These are phyloP conservation scores for Melieria picta DNA, from an alignment of 2,888 invertebrate species.

Conservation along the genomic window DNA sequence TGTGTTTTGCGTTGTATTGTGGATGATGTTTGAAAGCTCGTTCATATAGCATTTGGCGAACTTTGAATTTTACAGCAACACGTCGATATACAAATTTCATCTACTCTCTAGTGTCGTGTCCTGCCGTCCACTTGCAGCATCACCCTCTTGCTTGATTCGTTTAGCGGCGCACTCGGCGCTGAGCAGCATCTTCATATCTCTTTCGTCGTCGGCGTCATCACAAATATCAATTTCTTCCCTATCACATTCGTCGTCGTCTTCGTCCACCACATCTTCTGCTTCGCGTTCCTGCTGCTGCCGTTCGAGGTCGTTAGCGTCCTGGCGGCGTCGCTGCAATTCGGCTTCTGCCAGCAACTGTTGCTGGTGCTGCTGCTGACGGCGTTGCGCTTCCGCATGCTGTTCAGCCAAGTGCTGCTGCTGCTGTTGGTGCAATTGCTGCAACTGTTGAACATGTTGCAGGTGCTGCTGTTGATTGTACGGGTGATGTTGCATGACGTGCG, in stretches of 20 bases:
- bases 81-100: slow-evolving; percentile 63
- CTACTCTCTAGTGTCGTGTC: slow-evolving; percentile 46
- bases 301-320: slow-evolving; percentile 40
- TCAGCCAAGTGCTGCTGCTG: slow-evolving; percentile 47
- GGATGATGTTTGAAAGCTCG: not conserved
- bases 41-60: not conserved
- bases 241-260: slow-evolving; percentile 53
- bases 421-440: slow-evolving; percentile 54
- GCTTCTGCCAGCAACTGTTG: slow-evolving; percentile 45
- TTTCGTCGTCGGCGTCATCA: slow-evolving; percentile 56
- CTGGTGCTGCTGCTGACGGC: slow-evolving; percentile 48
- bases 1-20: not conserved
- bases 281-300: slow-evolving; percentile 39
- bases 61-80: slow-evolving; percentile 52
- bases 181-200: slow-evolving; percentile 43
- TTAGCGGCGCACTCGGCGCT: slow-evolving; percentile 38
- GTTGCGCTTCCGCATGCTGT: slow-evolving; percentile 48
- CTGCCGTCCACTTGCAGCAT: slow-evolving; percentile 34
- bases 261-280: slow-evolving; percentile 44
- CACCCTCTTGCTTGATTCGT: slow-evolving; percentile 50
- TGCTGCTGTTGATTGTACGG: slow-evolving; percentile 61
- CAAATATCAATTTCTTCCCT: slow-evolving; percentile 58
- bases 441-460: slow-evolving; percentile 56
- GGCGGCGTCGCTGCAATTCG: slow-evolving; percentile 46
- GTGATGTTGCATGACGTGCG: slow-evolving; percentile 52